Conservation (phyloP, 2,113 vertebrate genomes). For the Brevimyrus niger region DNA sequence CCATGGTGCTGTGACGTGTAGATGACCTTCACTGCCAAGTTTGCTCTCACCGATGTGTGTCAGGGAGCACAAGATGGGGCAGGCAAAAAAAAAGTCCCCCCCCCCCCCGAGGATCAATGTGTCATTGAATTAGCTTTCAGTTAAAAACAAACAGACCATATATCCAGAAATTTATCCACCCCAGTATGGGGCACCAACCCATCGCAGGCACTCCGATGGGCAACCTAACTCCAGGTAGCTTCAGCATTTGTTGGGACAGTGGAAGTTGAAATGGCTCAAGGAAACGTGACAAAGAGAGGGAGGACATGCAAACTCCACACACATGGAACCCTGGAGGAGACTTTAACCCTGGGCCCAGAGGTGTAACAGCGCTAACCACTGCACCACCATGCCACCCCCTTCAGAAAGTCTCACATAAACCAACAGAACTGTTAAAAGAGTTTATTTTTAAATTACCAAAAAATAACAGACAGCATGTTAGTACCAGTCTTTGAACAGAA, state of each 20-base stretch:
- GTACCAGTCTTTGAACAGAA: not conserved
- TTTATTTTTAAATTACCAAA: slow-evolving; percentile 2
- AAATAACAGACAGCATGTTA: not conserved
- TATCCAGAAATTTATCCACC: not conserved
- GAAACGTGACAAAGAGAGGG: too few species aligned
- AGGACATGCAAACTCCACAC: too few species aligned
- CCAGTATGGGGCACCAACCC: too few species aligned
- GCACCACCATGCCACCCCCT: too few species aligned
- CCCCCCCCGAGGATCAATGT: not conserved
- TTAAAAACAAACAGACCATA: not conserved
- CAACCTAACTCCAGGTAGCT: too few species aligned
- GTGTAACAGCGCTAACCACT: too few species aligned
- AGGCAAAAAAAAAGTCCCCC: not conserved
- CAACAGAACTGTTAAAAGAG: not conserved
- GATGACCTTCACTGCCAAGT: not conserved
- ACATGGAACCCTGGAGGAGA: too few species aligned
- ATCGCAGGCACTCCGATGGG: too few species aligned
- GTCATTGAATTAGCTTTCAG: not conserved
- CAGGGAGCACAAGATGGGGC: not conserved
- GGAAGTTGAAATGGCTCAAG: too few species aligned
- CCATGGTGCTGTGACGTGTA: not conserved
- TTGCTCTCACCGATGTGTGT: not conserved
- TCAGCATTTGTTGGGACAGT: too few species aligned
- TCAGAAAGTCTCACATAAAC: not conserved
- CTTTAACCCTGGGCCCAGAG: too few species aligned